Evolutionary conservation across 2,113 vertebrate species (phyloP).

Genomic region (Falcunculus frontatus): DNA sequence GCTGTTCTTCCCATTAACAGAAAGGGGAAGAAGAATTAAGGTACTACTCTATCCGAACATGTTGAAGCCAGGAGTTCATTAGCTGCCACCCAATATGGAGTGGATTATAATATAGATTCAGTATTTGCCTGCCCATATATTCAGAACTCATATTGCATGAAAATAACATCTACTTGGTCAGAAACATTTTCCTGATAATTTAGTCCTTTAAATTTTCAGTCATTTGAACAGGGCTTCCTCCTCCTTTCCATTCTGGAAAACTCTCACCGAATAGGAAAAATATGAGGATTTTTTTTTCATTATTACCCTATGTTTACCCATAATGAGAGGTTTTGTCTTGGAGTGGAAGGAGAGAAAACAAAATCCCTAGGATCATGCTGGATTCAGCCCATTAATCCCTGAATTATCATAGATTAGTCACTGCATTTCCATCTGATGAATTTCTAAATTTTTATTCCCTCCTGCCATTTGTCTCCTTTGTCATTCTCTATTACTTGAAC

Average conservation of each 20-base stretch:
- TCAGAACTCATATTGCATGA: not conserved
- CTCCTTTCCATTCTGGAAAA: not conserved
- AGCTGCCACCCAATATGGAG: not conserved
- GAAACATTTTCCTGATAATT: not conserved
- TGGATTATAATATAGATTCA: not conserved
- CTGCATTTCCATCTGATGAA: not conserved
- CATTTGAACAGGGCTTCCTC: not conserved
- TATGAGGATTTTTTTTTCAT: not conserved
- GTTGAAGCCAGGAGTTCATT: not conserved
- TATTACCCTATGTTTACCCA: not conserved
- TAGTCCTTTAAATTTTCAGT: not conserved
- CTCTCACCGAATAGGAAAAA: not conserved
- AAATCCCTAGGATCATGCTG: not conserved
- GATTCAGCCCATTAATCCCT: not conserved
- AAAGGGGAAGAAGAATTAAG: slow-evolving; percentile 41
- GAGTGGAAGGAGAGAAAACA: not conserved
- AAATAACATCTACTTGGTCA: not conserved
- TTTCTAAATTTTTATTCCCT: not conserved
- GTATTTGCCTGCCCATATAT: not conserved
- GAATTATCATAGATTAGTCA: not conserved
- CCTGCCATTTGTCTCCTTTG: not conserved
- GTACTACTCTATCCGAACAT: not conserved
- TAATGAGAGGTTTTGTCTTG: not conserved
- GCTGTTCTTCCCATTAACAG: slow-evolving; percentile 59
- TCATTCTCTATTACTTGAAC: not conserved